Conservation (phyloP, 2,888 invertebrate genomes). For the Emmelina monodactyla region DNA sequence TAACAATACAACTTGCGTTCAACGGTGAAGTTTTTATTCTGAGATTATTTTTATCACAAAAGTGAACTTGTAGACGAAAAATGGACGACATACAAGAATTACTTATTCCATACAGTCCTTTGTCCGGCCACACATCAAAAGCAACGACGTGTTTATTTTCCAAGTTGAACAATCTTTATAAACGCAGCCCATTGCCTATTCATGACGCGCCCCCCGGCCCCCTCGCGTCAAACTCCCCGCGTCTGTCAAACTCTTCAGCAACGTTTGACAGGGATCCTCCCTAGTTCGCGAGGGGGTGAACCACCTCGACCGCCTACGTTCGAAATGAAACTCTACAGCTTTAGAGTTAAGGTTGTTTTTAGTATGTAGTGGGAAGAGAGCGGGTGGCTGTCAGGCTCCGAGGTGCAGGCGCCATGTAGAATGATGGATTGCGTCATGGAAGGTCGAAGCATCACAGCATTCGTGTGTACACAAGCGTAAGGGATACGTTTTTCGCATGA, state of each 20-base stretch:
- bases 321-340: conserved; percentile 19
- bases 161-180: conserved; percentile 62
- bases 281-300: conserved; percentile 52
- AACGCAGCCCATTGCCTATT: conserved; percentile 67
- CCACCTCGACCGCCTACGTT: conserved; percentile 33
- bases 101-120: no score
- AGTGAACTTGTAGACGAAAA: no score
- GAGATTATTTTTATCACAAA: no score
- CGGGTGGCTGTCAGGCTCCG: conserved; percentile 53
- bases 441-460: conserved; percentile 66
- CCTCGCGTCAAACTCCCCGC: conserved; percentile 67
- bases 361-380: background rate
- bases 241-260: conserved; percentile 67
- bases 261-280: conserved; percentile 66
- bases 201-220: conserved; percentile 59
- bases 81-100: no score
- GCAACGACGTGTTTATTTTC: conserved; percentile 46
- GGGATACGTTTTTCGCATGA: conserved; percentile 67
- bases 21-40: no score
- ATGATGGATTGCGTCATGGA: conserved; percentile 66
- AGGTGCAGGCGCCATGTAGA: conserved; percentile 64
- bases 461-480: conserved; percentile 67
- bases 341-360: conserved; percentile 21
- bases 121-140: no score
- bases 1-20: no score